Base-by-base conservation (phyloP, 2,888 invertebrate genomes). In the Eretmocerus hayati region DNA sequence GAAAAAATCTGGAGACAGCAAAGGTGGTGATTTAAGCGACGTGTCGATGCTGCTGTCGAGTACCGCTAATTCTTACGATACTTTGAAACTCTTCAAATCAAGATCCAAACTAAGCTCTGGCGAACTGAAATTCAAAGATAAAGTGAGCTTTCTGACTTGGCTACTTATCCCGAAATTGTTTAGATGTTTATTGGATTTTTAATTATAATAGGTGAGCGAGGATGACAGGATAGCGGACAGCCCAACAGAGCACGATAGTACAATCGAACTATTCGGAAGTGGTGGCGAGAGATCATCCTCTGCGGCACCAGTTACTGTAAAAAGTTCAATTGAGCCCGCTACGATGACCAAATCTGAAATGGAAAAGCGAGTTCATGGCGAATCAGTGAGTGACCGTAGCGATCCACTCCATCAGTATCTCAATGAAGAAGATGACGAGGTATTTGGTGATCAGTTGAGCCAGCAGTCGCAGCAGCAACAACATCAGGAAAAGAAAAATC, bases 331-430 rank as follows among this genome's bases (percentile, higher is more conserved):
- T 40, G 50, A 19, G 32, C n/a, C n/a, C n/a, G n/a, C n/a, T n/a
- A n/a, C n/a, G n/a, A n/a, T n/a, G n/a, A n/a, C n/a, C n/a, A 50
- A 20, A 53, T 52, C 37, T 18, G 42, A 39, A 46, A 54, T 26
- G 9, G 71, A 72, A 23, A 74, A 70, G 57, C 72, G 71, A 44
- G 69, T 69, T 38, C 63, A 71, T 30, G 69, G 69, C 4, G 79
- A 81, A 69, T 74, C 83, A 0, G 80, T 87, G 4, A 78, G 82
- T 42, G 90, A 90, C 68, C 84, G 84, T 57, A 88, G 88, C 52
- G 94, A 94, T 74, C 94, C 94, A 0, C 72, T 94, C 39, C 84
- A 71, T 49, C 74, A 67, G 50, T 79, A 76, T 65, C 70, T 74
- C 58, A 75, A 67, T 50, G 74, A 60, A 33, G 73, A 72, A 36